Evolutionary conservation across 35 echinoderm and acorn worm species (phyloP).

Genomic region (Strongylocentrotus purpuratus): DNA sequence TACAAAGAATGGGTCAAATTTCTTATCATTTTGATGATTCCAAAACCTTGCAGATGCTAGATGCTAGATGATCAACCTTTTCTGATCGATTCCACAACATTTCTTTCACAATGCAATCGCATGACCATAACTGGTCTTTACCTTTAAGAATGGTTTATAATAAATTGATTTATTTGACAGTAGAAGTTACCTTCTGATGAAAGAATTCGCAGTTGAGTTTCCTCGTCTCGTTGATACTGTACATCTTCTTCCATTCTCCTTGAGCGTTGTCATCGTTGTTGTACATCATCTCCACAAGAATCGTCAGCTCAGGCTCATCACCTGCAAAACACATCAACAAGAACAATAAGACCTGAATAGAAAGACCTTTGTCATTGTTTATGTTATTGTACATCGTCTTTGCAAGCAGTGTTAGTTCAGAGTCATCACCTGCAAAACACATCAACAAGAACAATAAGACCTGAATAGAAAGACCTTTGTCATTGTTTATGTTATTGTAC

Average conservation of each 20-base stretch:
- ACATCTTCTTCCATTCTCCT: conserved; percentile 56
- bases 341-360: too few species aligned
- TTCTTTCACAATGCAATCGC: too few species aligned
- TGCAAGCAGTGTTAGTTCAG: conserved; percentile 60
- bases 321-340: conserved; percentile 19
- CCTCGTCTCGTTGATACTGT: conserved; percentile 72
- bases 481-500: conserved; percentile 41
- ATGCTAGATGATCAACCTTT: too few species aligned
- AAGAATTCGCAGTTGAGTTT: conserved; percentile 60
- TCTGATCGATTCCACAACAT: too few species aligned
- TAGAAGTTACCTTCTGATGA: conserved; percentile 13
- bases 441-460: neutral
- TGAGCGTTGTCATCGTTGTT: conserved; percentile 49
- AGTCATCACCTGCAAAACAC: conserved; percentile 49
- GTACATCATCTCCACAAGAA: conserved; percentile 64
- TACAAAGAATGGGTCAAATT: too few species aligned
- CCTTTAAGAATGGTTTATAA: too few species aligned
- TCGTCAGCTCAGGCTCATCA: conserved; percentile 54
- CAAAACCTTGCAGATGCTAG: too few species aligned
- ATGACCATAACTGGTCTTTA: too few species aligned
- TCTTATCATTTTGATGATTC: too few species aligned
- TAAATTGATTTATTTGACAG: too few species aligned
- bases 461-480: neutral
- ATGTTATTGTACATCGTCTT: conserved; percentile 58
- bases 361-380: neutral